These are phyloP conservation scores for Fundulus diaphanus DNA, from an alignment of 2,797 vertebrate genomes.

Conservation along the genomic window DNA sequence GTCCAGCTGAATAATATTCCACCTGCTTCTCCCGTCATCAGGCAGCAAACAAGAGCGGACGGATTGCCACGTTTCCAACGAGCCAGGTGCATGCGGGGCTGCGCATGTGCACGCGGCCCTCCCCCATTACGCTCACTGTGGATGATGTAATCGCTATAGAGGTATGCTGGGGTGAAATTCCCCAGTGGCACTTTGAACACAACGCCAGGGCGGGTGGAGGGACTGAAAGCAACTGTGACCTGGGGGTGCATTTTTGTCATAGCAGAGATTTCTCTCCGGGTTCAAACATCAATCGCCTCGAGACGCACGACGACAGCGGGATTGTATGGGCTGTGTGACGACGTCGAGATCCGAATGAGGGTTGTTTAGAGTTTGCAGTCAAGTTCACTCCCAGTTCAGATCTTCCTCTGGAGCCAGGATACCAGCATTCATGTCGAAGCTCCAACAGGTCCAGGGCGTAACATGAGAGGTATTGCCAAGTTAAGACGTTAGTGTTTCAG, in stretches of 20 bases:
- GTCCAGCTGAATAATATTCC: constrained; percentile 75
- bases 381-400: constrained; percentile 42
- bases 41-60: constrained; percentile 46
- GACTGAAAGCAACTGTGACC: constrained; percentile 30
- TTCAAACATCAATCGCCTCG: constrained; percentile 54
- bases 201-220: constrained; percentile 32
- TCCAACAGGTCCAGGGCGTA: background rate
- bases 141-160: constrained; percentile 59
- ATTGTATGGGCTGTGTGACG: constrained; percentile 15
- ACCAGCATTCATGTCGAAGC: background rate
- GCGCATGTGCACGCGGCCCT: constrained; percentile 7
- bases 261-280: constrained; percentile 41
- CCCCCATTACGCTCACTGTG: background rate
- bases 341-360: constrained; percentile 6
- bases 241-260: constrained; percentile 40
- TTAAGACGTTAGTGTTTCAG: background rate
- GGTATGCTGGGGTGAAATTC: constrained; percentile 59
- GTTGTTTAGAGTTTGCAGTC: constrained; percentile 42
- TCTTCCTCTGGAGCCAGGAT: background rate
- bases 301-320: constrained; percentile 32
- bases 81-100: constrained; percentile 24
- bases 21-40: constrained; percentile 62
- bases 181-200: constrained; percentile 61
- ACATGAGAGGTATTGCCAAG: too few relatives aligned
- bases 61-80: constrained; percentile 59